Conservation (phyloP, 1,140 invertebrate genomes). For the Heterodera schachtii region DNA sequence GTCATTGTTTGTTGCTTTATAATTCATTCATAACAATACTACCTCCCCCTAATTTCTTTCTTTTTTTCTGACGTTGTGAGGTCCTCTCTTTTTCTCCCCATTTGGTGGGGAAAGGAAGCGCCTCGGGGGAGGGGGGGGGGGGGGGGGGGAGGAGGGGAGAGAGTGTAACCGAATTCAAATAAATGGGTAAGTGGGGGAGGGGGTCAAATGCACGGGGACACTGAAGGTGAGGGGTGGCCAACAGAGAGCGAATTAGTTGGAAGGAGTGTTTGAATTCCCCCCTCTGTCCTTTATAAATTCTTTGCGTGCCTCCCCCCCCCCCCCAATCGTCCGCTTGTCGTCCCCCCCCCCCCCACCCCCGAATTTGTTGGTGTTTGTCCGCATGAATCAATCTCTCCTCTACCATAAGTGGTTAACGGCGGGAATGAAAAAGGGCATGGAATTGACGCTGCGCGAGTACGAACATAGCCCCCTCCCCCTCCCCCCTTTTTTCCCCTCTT, state of each 20-base stretch:
- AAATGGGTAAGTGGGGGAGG: too few species aligned
- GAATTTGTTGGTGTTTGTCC: not conserved
- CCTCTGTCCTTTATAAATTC: not conserved
- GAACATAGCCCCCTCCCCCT: too few species aligned
- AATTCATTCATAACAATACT: not conserved
- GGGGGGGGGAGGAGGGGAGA: not conserved
- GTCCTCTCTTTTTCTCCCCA: not conserved
- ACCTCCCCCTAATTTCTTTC: too few species aligned
- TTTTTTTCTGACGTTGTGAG: too few species aligned
- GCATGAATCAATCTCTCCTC: not conserved
- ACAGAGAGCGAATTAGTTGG: not conserved
- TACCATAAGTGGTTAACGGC: too few species aligned
- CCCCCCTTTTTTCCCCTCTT: too few species aligned
- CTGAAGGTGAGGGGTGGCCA: not conserved
- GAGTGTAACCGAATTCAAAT: constrained; percentile 6
- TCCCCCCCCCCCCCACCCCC: too few species aligned
- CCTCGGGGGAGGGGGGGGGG: not conserved
- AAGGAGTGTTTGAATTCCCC: not conserved
- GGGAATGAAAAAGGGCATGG: not conserved
- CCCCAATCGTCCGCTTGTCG: not conserved
- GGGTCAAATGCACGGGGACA: not conserved
- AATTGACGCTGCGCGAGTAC: not conserved
- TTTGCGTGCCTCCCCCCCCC: not conserved
- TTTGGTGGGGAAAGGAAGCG: not conserved
- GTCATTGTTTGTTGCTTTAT: not conserved